Base-by-base conservation (phyloP, 2,797 vertebrate genomes). In the Dendrocincla tyrannina region DNA sequence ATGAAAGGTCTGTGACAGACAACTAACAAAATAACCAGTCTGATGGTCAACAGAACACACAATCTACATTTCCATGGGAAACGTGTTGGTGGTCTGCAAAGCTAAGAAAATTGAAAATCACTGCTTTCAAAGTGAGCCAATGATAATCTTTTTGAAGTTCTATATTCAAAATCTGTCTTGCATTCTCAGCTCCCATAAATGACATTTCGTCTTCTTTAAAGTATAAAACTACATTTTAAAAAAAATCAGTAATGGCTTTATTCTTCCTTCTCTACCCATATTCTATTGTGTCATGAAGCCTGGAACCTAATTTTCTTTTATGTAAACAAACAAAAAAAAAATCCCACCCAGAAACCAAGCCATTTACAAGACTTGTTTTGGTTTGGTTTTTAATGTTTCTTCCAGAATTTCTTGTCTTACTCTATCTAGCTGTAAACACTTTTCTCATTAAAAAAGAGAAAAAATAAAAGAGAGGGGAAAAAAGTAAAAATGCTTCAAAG, bases 341-440 rank as follows among this genome's bases (percentile, higher is more conserved):
- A 81, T 96, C 79, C 94, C 95, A 96, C 92, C 92, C 95, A 96
- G 95, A 95, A 95, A 93, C 82, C 55, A 93, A 88, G 20, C 44
- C 59, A 78, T 81, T 95, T 89, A 69, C 23, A 69, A 81, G 55
- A 69, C 73, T 81, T 91, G 75, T 10, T 93, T 91, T 87, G 19
- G 0, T 85, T 85, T 75, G 60, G 10, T 68, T 94, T 96, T 92
- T 72, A 63, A 44, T 91, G 79, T 91, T 93, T 86, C 58, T 89
- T 89, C 85, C 91, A 92, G 35, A 58, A 73, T 88, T 88, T 91
- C 62, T 89, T 89, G 64, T 85, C 49, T 85, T 77, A 53, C 37
- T 89, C 60, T 95, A 35, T 74, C 82, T 64, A 53, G 19, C 39
- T 72, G 80, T 58, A 47, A 82, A 55, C 50, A 73, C 8, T 86